These are phyloP conservation scores for Caenorhabditis parvicauda DNA, from an alignment of 2,888 invertebrate species.

Conservation along the genomic window DNA sequence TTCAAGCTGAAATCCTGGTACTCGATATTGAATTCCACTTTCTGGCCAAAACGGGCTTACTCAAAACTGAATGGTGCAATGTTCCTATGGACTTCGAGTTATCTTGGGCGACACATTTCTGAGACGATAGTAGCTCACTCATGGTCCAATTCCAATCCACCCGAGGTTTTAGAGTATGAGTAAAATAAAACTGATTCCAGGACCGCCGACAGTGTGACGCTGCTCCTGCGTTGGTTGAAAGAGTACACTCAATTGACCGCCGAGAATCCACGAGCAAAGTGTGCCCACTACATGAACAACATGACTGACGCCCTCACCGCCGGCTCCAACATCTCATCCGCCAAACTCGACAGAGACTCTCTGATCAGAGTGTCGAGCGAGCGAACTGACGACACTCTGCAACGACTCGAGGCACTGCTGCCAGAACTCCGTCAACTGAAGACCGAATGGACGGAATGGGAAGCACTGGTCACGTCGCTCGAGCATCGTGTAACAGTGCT, in stretches of 20 bases:
- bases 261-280: constrained; percentile 45
- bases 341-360: constrained; percentile 35
- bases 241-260: constrained; percentile 45
- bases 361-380: constrained; percentile 24
- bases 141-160: too few species aligned
- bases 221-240: constrained; percentile 53
- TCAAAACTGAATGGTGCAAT: background rate
- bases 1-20: background rate
- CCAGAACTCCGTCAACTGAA: constrained; percentile 25
- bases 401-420: constrained; percentile 26
- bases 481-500: constrained; percentile 33
- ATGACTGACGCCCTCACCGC: constrained; percentile 15
- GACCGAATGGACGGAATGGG: constrained; percentile 41
- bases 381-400: constrained; percentile 18
- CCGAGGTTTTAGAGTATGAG: too few species aligned
- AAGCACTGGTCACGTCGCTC: constrained; percentile 26
- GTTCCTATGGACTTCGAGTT: background rate
- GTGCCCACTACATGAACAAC: constrained; percentile 32
- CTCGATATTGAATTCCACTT: background rate
- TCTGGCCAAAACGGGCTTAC: background rate
- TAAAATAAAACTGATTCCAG: constrained; percentile 11
- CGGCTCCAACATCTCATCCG: constrained; percentile 20
- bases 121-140: too few species aligned
- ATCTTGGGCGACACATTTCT: too few species aligned
- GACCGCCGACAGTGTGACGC: constrained; percentile 46